These are phyloP conservation scores for Macroglossus sobrinus DNA, from an alignment of 2,113 vertebrate species.

Conservation along the genomic window DNA sequence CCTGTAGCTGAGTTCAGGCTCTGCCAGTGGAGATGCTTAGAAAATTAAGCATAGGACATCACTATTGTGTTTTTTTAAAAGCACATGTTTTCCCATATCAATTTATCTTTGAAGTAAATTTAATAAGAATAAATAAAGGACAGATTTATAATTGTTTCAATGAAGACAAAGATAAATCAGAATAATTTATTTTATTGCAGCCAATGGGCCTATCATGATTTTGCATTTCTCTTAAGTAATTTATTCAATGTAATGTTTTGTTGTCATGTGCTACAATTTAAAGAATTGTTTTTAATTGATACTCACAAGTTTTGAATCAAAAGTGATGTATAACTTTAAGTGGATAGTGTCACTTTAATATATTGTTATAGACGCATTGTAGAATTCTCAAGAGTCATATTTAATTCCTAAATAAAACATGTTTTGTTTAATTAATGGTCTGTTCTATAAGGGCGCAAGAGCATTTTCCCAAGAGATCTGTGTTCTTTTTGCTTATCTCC, in stretches of 20 bases:
- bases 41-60: background rate
- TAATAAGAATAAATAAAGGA: background rate
- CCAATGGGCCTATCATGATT: background rate
- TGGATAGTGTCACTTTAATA: background rate
- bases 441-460: background rate
- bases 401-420: background rate
- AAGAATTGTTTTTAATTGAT: background rate
- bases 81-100: background rate
- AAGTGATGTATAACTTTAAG: background rate
- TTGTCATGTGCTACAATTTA: background rate
- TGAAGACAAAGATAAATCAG: slow-evolving; percentile 18
- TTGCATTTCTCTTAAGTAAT: background rate
- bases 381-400: background rate
- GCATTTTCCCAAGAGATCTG: background rate
- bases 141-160: background rate
- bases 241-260: background rate
- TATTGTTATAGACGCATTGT: background rate
- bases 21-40: background rate
- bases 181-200: background rate
- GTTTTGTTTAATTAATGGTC: background rate
- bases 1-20: background rate
- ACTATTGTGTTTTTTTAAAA: background rate
- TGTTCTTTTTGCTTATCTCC: background rate
- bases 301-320: background rate
- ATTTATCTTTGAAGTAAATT: background rate